Conservation (phyloP, 2,888 invertebrate genomes). For the Dynastes maya region DNA sequence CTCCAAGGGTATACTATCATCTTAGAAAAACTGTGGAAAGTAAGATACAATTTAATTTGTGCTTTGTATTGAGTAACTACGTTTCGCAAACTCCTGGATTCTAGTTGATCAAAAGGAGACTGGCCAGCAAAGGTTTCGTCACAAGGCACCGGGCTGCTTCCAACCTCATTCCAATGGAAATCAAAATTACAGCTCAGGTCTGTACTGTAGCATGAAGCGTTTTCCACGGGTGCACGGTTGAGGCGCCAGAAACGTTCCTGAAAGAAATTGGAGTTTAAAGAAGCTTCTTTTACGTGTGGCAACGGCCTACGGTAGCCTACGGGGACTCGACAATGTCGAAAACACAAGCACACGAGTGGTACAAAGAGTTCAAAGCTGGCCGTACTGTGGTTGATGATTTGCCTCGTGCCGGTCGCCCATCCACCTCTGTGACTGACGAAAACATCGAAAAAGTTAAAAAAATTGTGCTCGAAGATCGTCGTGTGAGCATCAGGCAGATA, state of each 20-base stretch:
- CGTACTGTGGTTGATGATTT: too few relatives aligned
- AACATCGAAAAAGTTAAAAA: too few relatives aligned
- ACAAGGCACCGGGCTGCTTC: conserved; percentile 66
- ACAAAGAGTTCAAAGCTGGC: too few relatives aligned
- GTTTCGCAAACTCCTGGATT: conserved; percentile 73
- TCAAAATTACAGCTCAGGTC: conserved; percentile 72
- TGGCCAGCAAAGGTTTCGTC: conserved; percentile 70
- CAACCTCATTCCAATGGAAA: conserved; percentile 76
- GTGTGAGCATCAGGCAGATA: too few relatives aligned
- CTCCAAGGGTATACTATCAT: conserved; percentile 82
- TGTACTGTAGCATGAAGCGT: conserved; percentile 61
- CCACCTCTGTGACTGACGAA: too few relatives aligned
- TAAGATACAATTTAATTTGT: conserved; percentile 68
- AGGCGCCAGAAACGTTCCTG: conserved; percentile 41
- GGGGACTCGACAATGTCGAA: too few relatives aligned
- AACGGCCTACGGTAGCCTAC: too few relatives aligned
- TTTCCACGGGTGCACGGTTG: background rate
- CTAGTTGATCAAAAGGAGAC: conserved; percentile 71
- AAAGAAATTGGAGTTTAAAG: too few relatives aligned
- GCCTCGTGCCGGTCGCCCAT: too few relatives aligned
- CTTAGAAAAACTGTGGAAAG: conserved; percentile 83
- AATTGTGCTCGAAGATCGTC: too few relatives aligned
- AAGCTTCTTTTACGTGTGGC: too few relatives aligned
- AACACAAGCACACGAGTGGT: too few relatives aligned
- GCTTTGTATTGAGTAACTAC: conserved; percentile 76